A percentile compares a stretch with the other conserved stretches of the same genome.
Evolutionary conservation across 1,140 invertebrate genomes (phyloP).

Genomic region (Teleopsis dalmanni): DNA sequence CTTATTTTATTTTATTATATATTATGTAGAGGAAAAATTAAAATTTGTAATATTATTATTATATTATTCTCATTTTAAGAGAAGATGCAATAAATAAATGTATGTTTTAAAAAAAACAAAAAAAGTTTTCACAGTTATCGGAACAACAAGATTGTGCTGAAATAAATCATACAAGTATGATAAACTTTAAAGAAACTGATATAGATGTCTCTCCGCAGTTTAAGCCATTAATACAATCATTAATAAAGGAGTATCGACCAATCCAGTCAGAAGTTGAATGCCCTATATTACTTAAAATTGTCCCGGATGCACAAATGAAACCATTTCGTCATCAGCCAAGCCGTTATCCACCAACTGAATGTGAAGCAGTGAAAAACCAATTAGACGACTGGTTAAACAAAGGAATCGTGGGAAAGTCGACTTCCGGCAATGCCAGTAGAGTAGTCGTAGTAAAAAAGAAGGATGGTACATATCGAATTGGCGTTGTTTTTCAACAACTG

Average conservation of each 20-base stretch:
- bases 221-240: background rate
- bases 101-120: no score
- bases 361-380: background rate
- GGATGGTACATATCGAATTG: background rate
- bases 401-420: background rate
- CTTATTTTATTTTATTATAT: no score
- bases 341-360: background rate
- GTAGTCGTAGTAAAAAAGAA: conserved; percentile 3
- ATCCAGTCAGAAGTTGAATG: background rate
- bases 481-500: background rate
- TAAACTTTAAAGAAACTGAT: background rate
- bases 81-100: no score
- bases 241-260: conserved; percentile 6
- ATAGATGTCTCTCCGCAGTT: conserved; percentile 5
- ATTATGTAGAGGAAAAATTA: no score
- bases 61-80: no score
- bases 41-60: no score
- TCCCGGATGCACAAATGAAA: conserved; percentile 16
- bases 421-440: conserved; percentile 14
- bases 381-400: background rate
- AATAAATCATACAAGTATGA: conserved; percentile 4
- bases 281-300: conserved; percentile 14
- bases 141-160: background rate
- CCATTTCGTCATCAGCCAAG: conserved; percentile 22
- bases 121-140: no score